A percentile compares a stretch with the other conserved stretches of the same genome.
These are phyloP conservation scores for Myodes glareolus DNA, from an alignment of 2,113 vertebrate genomes.

Conservation along the genomic window DNA sequence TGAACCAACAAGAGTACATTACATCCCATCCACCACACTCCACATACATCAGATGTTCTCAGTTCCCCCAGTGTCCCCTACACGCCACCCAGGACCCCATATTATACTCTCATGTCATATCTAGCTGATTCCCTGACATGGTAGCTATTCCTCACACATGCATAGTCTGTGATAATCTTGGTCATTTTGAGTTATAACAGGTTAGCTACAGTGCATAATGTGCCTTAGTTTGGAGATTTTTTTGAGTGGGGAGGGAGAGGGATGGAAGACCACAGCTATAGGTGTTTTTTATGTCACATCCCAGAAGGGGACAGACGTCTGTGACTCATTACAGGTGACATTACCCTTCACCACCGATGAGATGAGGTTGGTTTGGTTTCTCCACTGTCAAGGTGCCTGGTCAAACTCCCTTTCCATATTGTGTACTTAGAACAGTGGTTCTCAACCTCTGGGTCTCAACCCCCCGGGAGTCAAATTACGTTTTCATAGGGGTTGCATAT, in stretches of 20 bases:
- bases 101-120: accelerated
- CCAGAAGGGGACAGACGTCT: background rate
- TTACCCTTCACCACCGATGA: no score
- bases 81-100: background rate
- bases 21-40: background rate
- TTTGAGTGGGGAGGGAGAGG: background rate
- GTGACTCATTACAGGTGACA: accelerated
- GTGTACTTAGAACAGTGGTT: background rate
- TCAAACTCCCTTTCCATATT: background rate
- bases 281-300: background rate
- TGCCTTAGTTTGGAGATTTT: no score
- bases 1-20: accelerated
- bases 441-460: no score
- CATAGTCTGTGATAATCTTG: background rate
- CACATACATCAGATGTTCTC: accelerated
- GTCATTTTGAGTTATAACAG: accelerated
- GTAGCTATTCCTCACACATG: background rate
- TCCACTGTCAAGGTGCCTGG: background rate
- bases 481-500: background rate
- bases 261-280: background rate
- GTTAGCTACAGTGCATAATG: background rate
- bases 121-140: background rate
- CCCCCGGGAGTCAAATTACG: background rate
- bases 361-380: accelerated
- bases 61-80: accelerated